phyloP scores from a whole-genome alignment of 2,113 vertebrate species.

The Trichomycterus rosablanca region DNA sequence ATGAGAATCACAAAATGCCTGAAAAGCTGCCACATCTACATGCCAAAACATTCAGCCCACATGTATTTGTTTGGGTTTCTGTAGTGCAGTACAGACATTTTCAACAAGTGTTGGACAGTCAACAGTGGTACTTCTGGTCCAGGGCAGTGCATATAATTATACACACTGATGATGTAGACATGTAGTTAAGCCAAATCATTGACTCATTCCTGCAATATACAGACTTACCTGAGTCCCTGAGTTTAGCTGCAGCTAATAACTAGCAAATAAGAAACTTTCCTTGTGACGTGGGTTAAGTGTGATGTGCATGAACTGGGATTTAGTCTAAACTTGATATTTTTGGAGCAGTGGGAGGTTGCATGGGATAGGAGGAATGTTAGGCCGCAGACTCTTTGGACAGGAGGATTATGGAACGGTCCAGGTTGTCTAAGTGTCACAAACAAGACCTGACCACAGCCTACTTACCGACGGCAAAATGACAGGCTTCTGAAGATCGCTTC shows the following conservation, averaged over 20 bases:
- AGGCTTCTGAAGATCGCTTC: slow-evolving; percentile 56
- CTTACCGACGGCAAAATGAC: slow-evolving; percentile 67
- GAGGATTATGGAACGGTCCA: slow-evolving; percentile 57
- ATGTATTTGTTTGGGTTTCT: slow-evolving; percentile 57
- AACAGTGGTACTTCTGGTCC: slow-evolving; percentile 34
- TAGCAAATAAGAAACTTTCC: not conserved
- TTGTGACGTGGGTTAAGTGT: slow-evolving; percentile 12
- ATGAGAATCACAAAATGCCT: too few species aligned
- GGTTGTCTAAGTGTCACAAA: slow-evolving; percentile 61
- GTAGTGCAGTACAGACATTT: slow-evolving; percentile 23
- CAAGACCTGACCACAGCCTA: slow-evolving; percentile 65
- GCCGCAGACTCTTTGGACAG: slow-evolving; percentile 61
- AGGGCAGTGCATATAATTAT: slow-evolving; percentile 10
- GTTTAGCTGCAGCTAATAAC: not conserved
- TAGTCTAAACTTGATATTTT: slow-evolving; percentile 61
- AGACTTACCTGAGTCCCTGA: not conserved
- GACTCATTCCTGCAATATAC: not conserved
- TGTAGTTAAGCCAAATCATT: slow-evolving; percentile 21
- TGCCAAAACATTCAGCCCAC: slow-evolving; percentile 33
- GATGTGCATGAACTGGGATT: slow-evolving; percentile 43
- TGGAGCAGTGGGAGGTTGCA: slow-evolving; percentile 64
- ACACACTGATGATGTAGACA: slow-evolving; percentile 13
- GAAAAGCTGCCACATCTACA: too few species aligned
- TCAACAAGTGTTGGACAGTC: slow-evolving; percentile 7
- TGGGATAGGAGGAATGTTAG: slow-evolving; percentile 69